Conservation (phyloP, 2,797 vertebrate genomes). For the Cossypha polioptera region DNA sequence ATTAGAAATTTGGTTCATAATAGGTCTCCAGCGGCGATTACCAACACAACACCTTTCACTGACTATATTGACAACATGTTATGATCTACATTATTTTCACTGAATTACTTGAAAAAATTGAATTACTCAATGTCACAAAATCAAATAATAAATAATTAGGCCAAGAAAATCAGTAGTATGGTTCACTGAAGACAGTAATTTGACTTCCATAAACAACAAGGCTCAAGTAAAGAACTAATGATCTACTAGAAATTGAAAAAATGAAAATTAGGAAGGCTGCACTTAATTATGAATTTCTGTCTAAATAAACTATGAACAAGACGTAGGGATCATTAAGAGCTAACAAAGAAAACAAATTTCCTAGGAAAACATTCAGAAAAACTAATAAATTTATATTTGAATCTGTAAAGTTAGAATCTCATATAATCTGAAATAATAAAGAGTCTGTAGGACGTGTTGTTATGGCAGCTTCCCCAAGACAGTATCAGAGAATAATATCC, state of each 20-base stretch:
- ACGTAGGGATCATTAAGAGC: not conserved
- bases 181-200: not conserved
- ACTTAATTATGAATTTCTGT: not conserved
- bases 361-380: not conserved
- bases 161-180: not conserved
- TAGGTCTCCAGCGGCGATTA: fast-evolving
- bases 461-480: not conserved
- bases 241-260: not conserved
- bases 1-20: not conserved
- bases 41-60: not conserved
- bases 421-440: not conserved
- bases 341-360: not conserved
- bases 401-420: not conserved
- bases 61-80: not conserved
- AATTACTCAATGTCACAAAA: not conserved
- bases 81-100: not conserved
- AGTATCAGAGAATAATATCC: not conserved
- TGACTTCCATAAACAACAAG: not conserved
- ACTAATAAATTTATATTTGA: not conserved
- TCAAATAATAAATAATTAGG: not conserved
- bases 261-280: not conserved
- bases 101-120: not conserved
- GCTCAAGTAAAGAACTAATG: not conserved
- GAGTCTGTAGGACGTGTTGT: not conserved
- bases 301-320: not conserved